Evolutionary conservation across 2,888 invertebrate species (phyloP), one percentile per base, ranked within the genome.

Genomic region (Nysson spinosus): DNA sequence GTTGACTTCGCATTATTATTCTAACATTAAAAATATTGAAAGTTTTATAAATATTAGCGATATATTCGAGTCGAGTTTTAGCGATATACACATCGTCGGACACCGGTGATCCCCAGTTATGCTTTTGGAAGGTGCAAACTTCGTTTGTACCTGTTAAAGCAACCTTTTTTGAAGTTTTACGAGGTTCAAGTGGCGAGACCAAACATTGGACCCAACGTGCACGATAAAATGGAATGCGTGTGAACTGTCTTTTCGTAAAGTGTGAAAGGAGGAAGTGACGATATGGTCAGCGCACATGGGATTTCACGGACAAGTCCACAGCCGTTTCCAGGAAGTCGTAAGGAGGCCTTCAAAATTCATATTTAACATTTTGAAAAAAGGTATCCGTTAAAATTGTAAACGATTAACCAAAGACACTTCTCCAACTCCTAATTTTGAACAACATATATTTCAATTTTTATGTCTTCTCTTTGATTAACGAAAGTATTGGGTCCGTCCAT

Each of bases 261-360:
- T 74, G 77, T 64, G 75, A 77, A 77, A 64, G 66, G 61, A 78
- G 76, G 77, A 78, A 76, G 73, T 71, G 66, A 67, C 70, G 78
- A 72, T 44, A 61, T 55, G 73, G 66, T 54, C 60, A 40, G 35
- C 70, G 79, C 50, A 24, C 77, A 70, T 42, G 71, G 56, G 55
- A 69, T 65, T 69, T 69, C 57, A 69, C 56, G 67, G 57, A 44
- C 40, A 55, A 37, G 51, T 51, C 49, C 20, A 46, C 46, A 19
- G 20, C 35, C 40, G 46, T 17, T 75, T 77, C 75, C 63, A 37
- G 34, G 75, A 75, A 75, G 37, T 52, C 65, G 56, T 68, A 56
- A 40, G 20, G 22, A 52, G 26, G 54, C 50, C 54, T 65, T 75
- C n/a, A 55, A 70, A 60, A 49, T 17, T n/a, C 17, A 28, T 34